Evolutionary conservation across 2,888 invertebrate genomes (phyloP).

Genomic region (Muscina levida): DNA sequence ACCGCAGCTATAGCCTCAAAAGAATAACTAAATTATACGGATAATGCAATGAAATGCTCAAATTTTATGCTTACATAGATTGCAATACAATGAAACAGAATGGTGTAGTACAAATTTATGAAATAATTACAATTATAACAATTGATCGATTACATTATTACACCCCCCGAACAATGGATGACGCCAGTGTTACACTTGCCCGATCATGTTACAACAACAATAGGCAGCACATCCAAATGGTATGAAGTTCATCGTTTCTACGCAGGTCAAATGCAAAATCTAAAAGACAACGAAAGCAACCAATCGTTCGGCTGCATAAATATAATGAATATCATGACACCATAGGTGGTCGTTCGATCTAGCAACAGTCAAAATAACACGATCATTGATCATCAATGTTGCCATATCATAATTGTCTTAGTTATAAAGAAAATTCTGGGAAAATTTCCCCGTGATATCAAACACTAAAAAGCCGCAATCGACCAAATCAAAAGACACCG

Average conservation of each 20-base stretch:
- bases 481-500: background rate
- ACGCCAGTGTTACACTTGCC: conserved; percentile 47
- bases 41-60: conserved; percentile 53
- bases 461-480: conserved; percentile 46
- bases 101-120: conserved; percentile 27
- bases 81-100: conserved; percentile 33
- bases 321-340: conserved; percentile 43
- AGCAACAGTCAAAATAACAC: conserved; percentile 1
- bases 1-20: conserved; percentile 34
- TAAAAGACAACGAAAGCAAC: background rate
- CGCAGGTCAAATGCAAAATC: background rate
- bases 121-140: conserved; percentile 48
- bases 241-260: background rate
- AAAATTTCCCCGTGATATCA: conserved; percentile 54
- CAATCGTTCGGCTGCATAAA: conserved; percentile 2
- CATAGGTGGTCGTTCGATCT: conserved; percentile 47
- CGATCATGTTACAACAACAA: conserved; percentile 32
- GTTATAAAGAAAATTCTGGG: conserved; percentile 23
- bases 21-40: conserved; percentile 49
- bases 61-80: conserved; percentile 50
- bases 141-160: conserved; percentile 61
- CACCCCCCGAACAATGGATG: conserved; percentile 13
- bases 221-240: background rate
- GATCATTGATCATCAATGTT: conserved; percentile 52
- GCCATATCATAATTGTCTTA: conserved; percentile 59